Evolutionary conservation across 1,140 invertebrate genomes (phyloP), one percentile per base, ranked within the genome.

Genomic region (Condylostylus longicornis): DNA sequence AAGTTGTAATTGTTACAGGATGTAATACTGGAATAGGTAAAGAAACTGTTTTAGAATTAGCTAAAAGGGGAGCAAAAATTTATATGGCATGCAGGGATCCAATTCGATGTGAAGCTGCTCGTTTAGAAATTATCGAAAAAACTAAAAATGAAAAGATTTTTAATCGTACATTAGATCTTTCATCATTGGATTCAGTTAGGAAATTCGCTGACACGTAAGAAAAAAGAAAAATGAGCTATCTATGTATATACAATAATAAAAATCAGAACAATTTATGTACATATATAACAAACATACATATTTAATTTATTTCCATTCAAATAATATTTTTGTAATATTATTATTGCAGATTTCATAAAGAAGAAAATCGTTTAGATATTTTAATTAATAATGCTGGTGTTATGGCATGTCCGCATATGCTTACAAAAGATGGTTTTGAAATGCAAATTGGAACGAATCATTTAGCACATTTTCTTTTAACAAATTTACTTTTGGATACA

Each of bases 381-480:
- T 65, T 95, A 22, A 79, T 96, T 30, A 94, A 94, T 56, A 96
- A 95, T 67, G 89, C 86, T 15, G 86, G 82, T 9, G 71, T 88
- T 0, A 80, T 81, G 77, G 68, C 74, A 42, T 75, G 77, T 41
- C 78, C 78, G 4, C 53, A 68, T 6, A 47, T 58, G 6, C 68
- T 69, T 39, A 79, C 77, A 0, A 70, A 70, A 40, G 83, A 91
- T 48, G 84, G 83, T 2, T 79, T 80, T 51, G 89, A 93, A 54
- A 70, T 70, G 35, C 78, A 86, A 42, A 63, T 87, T 13, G 79
- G 76, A 12, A 73, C 76, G 0, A 87, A 87, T 55, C 75, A 86
- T 57, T 58, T 86, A 33, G 82, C 82, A 0, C 87, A 90, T 49
- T 91, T 90, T 51, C 64, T 90, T 19, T 63, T 94, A 0, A 91